Conservation (phyloP, 1,140 invertebrate genomes). For the Hycleus cichorii region DNA sequence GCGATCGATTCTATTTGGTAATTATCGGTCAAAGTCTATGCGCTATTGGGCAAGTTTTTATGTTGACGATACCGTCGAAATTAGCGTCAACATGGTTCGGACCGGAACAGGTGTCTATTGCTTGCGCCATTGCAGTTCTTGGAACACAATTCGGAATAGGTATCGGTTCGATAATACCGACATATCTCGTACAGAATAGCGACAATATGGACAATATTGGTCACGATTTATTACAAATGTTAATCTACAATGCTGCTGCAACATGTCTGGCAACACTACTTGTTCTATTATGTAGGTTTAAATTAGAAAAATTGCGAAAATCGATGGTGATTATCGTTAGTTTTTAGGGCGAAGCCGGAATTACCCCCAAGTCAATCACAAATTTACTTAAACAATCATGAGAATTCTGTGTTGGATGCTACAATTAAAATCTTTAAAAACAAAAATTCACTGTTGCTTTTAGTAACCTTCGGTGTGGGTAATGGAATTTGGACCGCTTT, state of each 20-base stretch:
- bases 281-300: constrained; percentile 53
- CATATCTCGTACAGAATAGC: constrained; percentile 42
- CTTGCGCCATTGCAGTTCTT: constrained; percentile 68
- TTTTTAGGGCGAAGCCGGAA: constrained; percentile 51
- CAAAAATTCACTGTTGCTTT: constrained; percentile 24
- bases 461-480: constrained; percentile 26
- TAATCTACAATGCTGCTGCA: constrained; percentile 48
- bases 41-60: constrained; percentile 59
- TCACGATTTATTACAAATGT: constrained; percentile 38
- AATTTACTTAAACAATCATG: not conserved
- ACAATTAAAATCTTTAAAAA: constrained; percentile 16
- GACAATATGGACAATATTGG: constrained; percentile 37
- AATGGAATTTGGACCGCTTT: constrained; percentile 28
- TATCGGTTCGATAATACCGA: constrained; percentile 40
- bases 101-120: constrained; percentile 58
- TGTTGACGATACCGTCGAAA: constrained; percentile 62
- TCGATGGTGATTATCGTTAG: constrained; percentile 31
- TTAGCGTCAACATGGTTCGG: constrained; percentile 57
- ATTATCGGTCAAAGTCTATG: constrained; percentile 64
- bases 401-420: too few relatives aligned
- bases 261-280: constrained; percentile 42
- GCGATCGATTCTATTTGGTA: constrained; percentile 54
- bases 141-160: constrained; percentile 61
- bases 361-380: constrained; percentile 48
- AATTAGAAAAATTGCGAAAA: too few relatives aligned